Percentiles rank a stretch among this genome's conserved stretches.
Evolutionary conservation across 2,797 vertebrate genomes (phyloP).

Genomic region (Typhlichthys eigenmanni): DNA sequence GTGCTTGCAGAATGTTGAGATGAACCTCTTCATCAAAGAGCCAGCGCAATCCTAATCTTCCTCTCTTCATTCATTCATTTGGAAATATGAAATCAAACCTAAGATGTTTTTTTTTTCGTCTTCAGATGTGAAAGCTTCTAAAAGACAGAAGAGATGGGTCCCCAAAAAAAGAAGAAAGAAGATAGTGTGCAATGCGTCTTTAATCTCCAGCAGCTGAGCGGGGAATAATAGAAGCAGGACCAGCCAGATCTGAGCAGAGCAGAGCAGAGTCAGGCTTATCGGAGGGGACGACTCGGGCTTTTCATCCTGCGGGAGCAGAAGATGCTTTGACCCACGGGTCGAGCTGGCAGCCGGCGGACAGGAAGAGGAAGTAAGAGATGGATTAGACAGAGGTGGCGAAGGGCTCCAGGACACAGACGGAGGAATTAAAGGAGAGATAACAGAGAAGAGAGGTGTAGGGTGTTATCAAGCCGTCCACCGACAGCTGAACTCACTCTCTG

Average conservation of each 20-base stretch:
- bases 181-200: neutral
- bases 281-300: slow-evolving; percentile 31
- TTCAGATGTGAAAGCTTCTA: neutral
- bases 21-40: neutral
- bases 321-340: slow-evolving; percentile 43
- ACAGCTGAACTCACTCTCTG: slow-evolving; percentile 41
- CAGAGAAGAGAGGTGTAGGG: slow-evolving; percentile 52
- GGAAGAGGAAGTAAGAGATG: slow-evolving; percentile 43
- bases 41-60: neutral
- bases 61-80: neutral
- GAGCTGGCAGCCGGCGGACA: slow-evolving; percentile 34
- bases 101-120: neutral
- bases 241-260: slow-evolving; percentile 8
- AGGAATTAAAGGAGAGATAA: slow-evolving; percentile 62
- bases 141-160: neutral
- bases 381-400: slow-evolving; percentile 51
- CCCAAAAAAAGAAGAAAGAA: neutral
- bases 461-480: slow-evolving; percentile 50
- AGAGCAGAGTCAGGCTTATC: slow-evolving; percentile 29
- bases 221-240: slow-evolving; percentile 24
- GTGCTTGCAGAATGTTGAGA: neutral
- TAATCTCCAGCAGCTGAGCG: slow-evolving; percentile 2
- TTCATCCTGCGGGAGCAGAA: slow-evolving; percentile 34
- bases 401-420: slow-evolving; percentile 41
- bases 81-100: neutral